Base-by-base conservation (phyloP, 1,140 invertebrate species). In the Colletes gigas region DNA sequence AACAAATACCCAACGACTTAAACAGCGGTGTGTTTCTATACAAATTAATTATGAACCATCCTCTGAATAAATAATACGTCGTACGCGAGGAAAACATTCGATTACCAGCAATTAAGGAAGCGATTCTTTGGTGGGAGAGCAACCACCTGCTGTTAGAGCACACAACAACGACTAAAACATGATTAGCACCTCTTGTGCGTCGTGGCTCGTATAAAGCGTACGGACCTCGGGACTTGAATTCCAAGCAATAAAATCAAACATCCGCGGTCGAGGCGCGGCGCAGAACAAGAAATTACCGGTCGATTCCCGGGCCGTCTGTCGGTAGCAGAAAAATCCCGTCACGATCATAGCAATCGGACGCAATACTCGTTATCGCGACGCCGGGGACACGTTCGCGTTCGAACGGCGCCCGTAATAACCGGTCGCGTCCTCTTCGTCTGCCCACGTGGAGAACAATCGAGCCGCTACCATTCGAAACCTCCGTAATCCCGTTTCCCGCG, bases 241-340 rank as follows among this genome's bases (percentile, higher is more conserved):
- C n/a, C 63, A 47, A 47, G 44, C 62, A 47, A 66, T 66, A 47
- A 66, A 66, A 66, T 66, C 41, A 47, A 66, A 66, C 63, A 66
- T 66, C 63, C 15, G 10, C 12, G 30, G 60, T 4, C 14, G 41
- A 66, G 39, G 63, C 9, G 17, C 62, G 41, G n/a, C 63, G 44
- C 17, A 7, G n/a, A 19, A 47, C 63, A 66, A 50, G 63, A 66
- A 66, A 66, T 66, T 66, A 66, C 41, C 41, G 17, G 17, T 47
- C 9, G 41, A 17, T 66, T 47, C 21, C 21, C 60, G 60, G 10
- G 12, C 60, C n/a, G 44, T 50, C 52, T 15, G 30, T 60, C 55
- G 41, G 57, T 72, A 47, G 55, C n/a, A 21, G 15, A 62, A 62
- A 62, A 44, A 50, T 60, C 3, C 4, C 59, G 41, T 14, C 41